Conservation (phyloP, 2,888 invertebrate species). For the Acleris laterana region DNA sequence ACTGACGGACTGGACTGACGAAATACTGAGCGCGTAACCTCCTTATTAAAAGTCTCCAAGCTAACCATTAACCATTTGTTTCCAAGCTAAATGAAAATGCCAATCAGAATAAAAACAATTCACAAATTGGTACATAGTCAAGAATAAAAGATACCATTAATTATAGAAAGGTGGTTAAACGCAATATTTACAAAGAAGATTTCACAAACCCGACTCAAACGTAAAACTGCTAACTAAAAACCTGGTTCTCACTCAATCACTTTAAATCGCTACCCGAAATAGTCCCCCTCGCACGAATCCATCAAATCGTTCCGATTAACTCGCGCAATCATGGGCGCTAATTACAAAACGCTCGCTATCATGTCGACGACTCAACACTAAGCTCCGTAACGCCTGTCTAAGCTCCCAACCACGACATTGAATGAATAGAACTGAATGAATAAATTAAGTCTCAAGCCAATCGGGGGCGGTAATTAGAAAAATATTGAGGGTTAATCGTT, state of each 20-base stretch:
- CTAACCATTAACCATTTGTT: too few species aligned
- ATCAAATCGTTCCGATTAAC: constrained; percentile 56
- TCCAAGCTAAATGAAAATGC: too few species aligned
- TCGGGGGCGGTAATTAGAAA: constrained; percentile 55
- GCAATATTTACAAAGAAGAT: background rate
- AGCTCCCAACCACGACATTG: constrained; percentile 53
- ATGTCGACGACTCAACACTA: constrained; percentile 61
- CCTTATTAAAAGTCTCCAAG: too few species aligned
- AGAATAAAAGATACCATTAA: too few species aligned
- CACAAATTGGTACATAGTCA: too few species aligned
- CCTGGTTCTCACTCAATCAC: background rate
- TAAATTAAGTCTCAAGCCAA: constrained; percentile 64
- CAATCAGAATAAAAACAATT: too few species aligned
- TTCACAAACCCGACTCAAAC: background rate
- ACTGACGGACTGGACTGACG: too few species aligned
- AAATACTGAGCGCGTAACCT: too few species aligned
- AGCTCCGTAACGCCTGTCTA: constrained; percentile 60
- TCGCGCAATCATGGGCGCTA: constrained; percentile 65
- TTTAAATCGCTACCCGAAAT: constrained; percentile 16
- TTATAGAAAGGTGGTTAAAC: too few species aligned
- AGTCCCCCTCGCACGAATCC: constrained; percentile 31
- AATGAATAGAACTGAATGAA: constrained; percentile 67
- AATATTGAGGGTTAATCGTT: constrained; percentile 51
- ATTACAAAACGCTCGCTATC: constrained; percentile 72
- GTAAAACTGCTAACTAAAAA: constrained; percentile 5